Base-by-base conservation (phyloP, 2,888 invertebrate species). In the Caenorhabditis wallacei region DNA sequence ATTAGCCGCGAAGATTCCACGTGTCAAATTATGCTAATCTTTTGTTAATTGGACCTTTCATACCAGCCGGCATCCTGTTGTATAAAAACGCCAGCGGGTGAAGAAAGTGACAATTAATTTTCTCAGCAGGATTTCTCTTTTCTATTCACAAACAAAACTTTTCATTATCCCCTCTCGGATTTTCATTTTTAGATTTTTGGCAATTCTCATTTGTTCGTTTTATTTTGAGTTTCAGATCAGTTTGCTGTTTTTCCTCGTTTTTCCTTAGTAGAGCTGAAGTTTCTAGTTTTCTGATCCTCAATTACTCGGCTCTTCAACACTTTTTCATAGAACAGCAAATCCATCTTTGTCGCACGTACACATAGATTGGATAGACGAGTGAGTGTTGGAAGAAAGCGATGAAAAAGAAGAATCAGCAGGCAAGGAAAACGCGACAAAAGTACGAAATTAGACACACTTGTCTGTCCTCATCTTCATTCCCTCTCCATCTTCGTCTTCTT, bases 371-470 rank as follows among this genome's bases (percentile, higher is more conserved):
- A 37, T 24, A 51, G 26, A 37, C 40, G 76, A 68, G 54, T 61
- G 68, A 26, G 43, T 43, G 43, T 43, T 8, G 18, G 30, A 35
- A 20, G 57, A 30, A 53, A 40, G 30, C 16, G 54, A 43, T 16
- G 68, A 37, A 24, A 48, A 22, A 35, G 26, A 61, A 54, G 26
- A 61, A 54, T 72, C 61, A 64, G n/a, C 46, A 43, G 35, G 13
- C 30, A 26, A 61, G 69, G 20, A 54, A 51, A 61, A 56, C 18
- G 63, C 78, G 63, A 26, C 64, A 46, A 48, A 78, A 78, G 64
- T 66, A 53, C 71, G 66, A 66, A 80, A 80, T 72, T 71, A 80
- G 79, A 71, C 53, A 80, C 79, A 71, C 71, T 71, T 80, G 76
- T 76, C 71, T 54, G 30, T 51, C 71, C 54, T 37, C 37, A 30